Base-by-base conservation (phyloP, 2,113 vertebrate species). In the Pardalotus punctatus region DNA sequence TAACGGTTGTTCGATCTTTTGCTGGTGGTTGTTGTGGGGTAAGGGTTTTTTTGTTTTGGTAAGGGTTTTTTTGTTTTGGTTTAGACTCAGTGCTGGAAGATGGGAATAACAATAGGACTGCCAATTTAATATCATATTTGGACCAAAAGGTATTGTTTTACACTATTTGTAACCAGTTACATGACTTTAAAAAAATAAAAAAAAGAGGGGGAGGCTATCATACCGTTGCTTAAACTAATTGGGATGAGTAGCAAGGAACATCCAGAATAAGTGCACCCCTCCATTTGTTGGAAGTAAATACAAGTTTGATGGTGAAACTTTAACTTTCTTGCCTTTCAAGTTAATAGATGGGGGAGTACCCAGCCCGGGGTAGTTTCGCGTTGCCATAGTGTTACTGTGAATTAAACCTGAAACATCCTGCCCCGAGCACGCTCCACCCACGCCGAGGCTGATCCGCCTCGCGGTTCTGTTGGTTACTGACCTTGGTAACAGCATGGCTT, bases 361-460 rank as follows among this genome's bases (percentile, higher is more conserved):
- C 6, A 54, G 42, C 38, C 25, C 7, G n/a, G 40, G 20, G 38
- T 45, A 50, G 42, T 60, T 73, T 80, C 25, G 3, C 1, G 8
- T 89, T 93, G 62, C 78, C 35, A 3, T 43, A 24, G 66, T 15
- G 20, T n/a, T 18, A 3, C 11, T 67, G 74, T 87, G 79, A 60
- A 67, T 74, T 25, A 64, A 87, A 58, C 29, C 42, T 66, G 70
- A 66, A 47, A 17, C 33, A 24, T 33, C 36, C 48, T 38, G 58
- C 57, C 67, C 50, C 51, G 12, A 19, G 16, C 21, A 2, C 3
- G 2, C 23, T 77, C 36, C 42, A 23, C 67, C 62, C 53, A 12
- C 7, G 0, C 42, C 1, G 10, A 23, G 54, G 9, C 50, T 33
- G 50, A 3, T 47, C 19, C 33, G 58, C 3, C 0, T 51, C 42